Conservation (phyloP, 2,113 vertebrate genomes). For the Desmodus rotundus region DNA sequence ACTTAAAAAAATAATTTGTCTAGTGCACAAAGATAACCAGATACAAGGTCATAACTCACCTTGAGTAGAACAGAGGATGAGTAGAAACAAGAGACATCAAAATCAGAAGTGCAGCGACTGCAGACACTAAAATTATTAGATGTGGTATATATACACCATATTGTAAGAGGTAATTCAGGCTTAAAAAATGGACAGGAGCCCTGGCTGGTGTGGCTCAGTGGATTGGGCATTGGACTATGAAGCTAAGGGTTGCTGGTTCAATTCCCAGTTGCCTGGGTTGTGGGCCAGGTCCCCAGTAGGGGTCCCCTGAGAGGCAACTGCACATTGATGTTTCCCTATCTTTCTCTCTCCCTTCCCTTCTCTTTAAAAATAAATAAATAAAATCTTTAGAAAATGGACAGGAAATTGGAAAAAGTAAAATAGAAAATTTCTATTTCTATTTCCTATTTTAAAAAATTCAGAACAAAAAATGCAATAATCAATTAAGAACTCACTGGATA, state of each 20-base stretch:
- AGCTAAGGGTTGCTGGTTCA: too few species aligned
- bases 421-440: too few species aligned
- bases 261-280: too few species aligned
- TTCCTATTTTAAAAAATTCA: too few species aligned
- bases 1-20: neutral
- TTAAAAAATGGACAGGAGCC: neutral
- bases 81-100: neutral
- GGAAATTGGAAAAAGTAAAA: neutral
- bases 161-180: neutral
- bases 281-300: too few species aligned
- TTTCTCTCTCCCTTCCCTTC: too few species aligned
- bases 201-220: too few species aligned
- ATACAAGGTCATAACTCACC: neutral
- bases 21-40: neutral
- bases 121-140: fast-evolving
- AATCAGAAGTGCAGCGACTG: fast-evolving
- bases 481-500: neutral
- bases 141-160: neutral
- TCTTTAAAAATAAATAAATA: too few species aligned
- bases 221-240: too few species aligned
- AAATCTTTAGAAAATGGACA: neutral
- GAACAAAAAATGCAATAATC: neutral
- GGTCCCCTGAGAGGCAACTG: too few species aligned
- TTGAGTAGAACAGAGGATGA: neutral
- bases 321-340: too few species aligned